Percentiles rank a stretch among this genome's conserved stretches.
Evolutionary conservation across 2,888 invertebrate genomes (phyloP).

Genomic region (Raillietiella orientalis): DNA sequence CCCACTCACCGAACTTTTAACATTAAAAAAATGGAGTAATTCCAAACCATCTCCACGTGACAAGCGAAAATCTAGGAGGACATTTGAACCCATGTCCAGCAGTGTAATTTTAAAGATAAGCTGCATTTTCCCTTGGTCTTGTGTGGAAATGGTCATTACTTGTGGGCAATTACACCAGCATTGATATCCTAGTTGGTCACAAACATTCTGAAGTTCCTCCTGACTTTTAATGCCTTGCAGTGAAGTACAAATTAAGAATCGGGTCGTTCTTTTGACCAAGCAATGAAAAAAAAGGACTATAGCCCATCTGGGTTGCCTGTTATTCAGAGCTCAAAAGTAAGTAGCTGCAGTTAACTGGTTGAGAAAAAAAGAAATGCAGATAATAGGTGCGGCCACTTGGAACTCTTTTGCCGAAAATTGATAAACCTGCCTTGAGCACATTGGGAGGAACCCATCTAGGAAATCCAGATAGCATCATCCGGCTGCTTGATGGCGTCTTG

Average conservation of each 20-base stretch:
- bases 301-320: conserved; percentile 18
- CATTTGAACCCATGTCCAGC: conserved; percentile 37
- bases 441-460: no score
- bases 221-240: conserved; percentile 1
- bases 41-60: conserved; percentile 78
- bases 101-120: conserved; percentile 43
- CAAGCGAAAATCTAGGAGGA: conserved; percentile 58
- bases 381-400: no score
- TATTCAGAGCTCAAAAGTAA: conserved; percentile 36
- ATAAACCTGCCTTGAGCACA: no score
- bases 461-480: no score
- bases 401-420: no score
- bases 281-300: conserved; percentile 23
- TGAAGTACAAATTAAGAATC: conserved; percentile 43
- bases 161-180: neutral
- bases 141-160: conserved; percentile 36
- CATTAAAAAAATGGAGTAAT: conserved; percentile 45
- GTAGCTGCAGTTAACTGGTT: conserved; percentile 50
- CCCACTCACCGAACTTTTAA: conserved; percentile 21
- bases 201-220: no score
- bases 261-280: conserved; percentile 63
- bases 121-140: conserved; percentile 35
- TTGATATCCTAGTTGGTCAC: neutral
- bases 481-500: no score
- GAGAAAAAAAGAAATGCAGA: conserved; percentile 49